phyloP scores from a whole-genome alignment of 1,140 invertebrate species.

The Tetramorium simillimum region DNA sequence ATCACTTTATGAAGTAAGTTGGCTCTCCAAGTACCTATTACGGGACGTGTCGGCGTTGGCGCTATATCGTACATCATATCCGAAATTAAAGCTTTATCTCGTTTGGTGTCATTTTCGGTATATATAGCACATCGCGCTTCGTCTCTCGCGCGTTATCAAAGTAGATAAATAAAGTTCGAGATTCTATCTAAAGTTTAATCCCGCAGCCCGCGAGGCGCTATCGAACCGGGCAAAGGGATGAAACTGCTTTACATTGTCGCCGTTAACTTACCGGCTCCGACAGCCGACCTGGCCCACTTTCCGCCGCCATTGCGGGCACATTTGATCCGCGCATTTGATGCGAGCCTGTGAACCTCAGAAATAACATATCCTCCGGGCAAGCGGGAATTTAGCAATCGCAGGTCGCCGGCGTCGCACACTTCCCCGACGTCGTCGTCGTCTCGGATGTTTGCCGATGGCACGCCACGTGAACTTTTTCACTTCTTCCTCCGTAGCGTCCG shows the following conservation, averaged over 20 bases:
- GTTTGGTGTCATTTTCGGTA: conserved; percentile 16
- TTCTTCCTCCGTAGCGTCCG: neutral
- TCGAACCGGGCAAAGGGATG: conserved; percentile 48
- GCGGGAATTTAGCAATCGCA: conserved; percentile 7
- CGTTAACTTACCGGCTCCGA: conserved; percentile 48
- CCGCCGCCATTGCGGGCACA: conserved; percentile 31
- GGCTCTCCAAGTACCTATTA: neutral
- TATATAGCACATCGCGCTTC: neutral
- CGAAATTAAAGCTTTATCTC: conserved; percentile 54
- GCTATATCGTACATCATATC: conserved; percentile 23
- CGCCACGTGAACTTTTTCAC: neutral
- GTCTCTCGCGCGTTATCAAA: conserved; percentile 51
- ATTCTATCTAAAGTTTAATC: conserved; percentile 63
- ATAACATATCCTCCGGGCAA: conserved; percentile 25
- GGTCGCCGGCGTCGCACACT: neutral
- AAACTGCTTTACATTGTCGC: conserved; percentile 55
- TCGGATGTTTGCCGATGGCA: conserved; percentile 7
- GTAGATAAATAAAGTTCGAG: conserved; percentile 60
- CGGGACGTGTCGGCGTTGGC: neutral
- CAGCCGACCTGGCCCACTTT: conserved; percentile 58
- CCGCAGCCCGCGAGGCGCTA: conserved; percentile 45
- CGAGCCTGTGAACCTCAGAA: conserved; percentile 18
- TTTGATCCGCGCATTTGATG: conserved; percentile 15
- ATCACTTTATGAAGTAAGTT: neutral
- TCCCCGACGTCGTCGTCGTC: neutral